These are phyloP conservation scores for Vanacampus margaritifer DNA, from an alignment of 2,113 vertebrate species.

Conservation along the genomic window DNA sequence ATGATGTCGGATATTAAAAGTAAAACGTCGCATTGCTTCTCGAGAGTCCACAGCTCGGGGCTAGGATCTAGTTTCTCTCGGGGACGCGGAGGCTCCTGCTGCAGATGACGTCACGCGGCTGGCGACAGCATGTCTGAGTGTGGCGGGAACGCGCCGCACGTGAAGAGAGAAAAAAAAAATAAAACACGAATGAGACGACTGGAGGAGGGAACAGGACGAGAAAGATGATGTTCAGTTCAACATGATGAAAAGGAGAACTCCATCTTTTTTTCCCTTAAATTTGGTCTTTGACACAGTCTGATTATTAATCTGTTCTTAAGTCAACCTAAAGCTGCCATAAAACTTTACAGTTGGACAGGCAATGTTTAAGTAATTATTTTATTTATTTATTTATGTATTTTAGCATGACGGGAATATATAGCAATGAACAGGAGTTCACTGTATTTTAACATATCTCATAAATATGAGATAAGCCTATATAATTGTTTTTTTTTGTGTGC, in stretches of 20 bases:
- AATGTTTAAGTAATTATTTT: too few relatives aligned
- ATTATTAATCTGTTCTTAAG: too few relatives aligned
- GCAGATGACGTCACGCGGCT: slow-evolving; percentile 74
- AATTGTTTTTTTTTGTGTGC: too few relatives aligned
- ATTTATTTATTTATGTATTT: too few relatives aligned
- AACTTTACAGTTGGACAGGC: too few relatives aligned
- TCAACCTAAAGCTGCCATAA: too few relatives aligned
- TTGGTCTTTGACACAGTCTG: too few relatives aligned
- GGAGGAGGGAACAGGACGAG: slow-evolving; percentile 23
- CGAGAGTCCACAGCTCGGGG: slow-evolving; percentile 19
- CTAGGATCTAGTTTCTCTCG: slow-evolving; percentile 69
- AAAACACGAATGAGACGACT: slow-evolving; percentile 39
- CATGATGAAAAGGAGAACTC: slow-evolving; percentile 17
- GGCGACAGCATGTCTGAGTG: slow-evolving; percentile 83
- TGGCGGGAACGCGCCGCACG: slow-evolving; percentile 75
- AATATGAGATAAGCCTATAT: too few relatives aligned
- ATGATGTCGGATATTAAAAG: background rate
- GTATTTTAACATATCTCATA: too few relatives aligned
- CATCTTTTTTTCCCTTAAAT: background rate
- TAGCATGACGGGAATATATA: too few relatives aligned
- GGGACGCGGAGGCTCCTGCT: slow-evolving; percentile 22
- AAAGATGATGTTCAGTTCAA: slow-evolving; percentile 9
- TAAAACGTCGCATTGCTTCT: background rate
- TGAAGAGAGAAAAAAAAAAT: slow-evolving; percentile 63
- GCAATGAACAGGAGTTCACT: too few relatives aligned